These are phyloP conservation scores for Gnathonemus echidnorhynchus DNA, from an alignment of 2,113 vertebrate species.

Conservation along the genomic window DNA sequence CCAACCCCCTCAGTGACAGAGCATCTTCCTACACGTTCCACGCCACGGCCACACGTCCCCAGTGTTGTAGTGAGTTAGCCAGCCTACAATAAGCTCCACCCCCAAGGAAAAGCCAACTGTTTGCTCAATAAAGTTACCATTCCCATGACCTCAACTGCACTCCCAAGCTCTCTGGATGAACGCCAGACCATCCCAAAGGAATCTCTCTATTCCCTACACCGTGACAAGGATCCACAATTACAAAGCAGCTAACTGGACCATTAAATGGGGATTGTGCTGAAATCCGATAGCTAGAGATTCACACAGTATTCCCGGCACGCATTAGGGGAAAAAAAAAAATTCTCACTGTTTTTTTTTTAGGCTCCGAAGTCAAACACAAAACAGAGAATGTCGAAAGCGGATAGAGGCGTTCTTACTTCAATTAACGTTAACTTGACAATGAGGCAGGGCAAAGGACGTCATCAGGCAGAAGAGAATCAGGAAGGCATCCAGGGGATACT, in stretches of 20 bases:
- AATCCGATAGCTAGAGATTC: background rate
- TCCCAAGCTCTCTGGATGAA: background rate
- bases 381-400: background rate
- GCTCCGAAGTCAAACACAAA: background rate
- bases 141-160: constrained; percentile 16
- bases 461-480: background rate
- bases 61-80: too few species aligned
- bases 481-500: background rate
- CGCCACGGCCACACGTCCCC: background rate
- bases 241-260: background rate
- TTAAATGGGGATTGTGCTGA: background rate
- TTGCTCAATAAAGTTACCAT: constrained; percentile 7
- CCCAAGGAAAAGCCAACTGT: background rate
- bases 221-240: background rate
- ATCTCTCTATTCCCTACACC: background rate
- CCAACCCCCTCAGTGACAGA: background rate
- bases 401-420: background rate
- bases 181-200: constrained; percentile 3
- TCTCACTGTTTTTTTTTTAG: background rate
- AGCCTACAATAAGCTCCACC: background rate
- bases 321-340: background rate
- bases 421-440: background rate
- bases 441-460: background rate
- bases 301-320: background rate
- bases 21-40: background rate